These are phyloP conservation scores for Orestias chungarensis DNA, from an alignment of 2,797 vertebrate species.

Conservation along the genomic window DNA sequence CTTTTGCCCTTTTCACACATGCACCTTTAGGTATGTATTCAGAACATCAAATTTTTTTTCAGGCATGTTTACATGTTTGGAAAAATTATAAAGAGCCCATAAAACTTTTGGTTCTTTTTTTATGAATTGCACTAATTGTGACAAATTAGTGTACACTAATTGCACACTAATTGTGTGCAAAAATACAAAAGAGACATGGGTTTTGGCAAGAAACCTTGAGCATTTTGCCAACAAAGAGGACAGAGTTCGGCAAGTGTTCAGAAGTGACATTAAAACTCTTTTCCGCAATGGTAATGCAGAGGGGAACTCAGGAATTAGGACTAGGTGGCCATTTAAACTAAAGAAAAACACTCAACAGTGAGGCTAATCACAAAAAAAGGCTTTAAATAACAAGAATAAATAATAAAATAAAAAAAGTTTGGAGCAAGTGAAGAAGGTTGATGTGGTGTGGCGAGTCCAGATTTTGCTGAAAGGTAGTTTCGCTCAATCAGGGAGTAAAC, in stretches of 20 bases:
- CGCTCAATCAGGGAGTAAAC: background rate
- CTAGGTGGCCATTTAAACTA: background rate
- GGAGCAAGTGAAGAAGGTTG: too few relatives aligned
- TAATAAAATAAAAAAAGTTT: background rate
- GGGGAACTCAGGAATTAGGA: background rate
- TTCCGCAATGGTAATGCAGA: background rate
- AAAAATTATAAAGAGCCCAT: too few relatives aligned
- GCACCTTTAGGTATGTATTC: conserved; percentile 7
- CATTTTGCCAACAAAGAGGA: too few relatives aligned
- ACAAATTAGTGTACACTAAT: too few relatives aligned
- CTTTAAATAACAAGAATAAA: background rate
- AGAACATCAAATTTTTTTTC: background rate
- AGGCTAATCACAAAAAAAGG: background rate
- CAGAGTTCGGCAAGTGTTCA: background rate
- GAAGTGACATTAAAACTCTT: background rate
- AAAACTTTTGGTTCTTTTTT: too few relatives aligned
- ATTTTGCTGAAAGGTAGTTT: background rate
- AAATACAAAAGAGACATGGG: too few relatives aligned
- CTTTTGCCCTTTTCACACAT: conserved; percentile 61
- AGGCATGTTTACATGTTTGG: background rate
- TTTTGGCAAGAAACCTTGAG: too few relatives aligned
- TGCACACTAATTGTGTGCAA: too few relatives aligned
- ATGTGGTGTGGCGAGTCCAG: too few relatives aligned
- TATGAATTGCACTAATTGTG: background rate
- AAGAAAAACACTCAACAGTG: background rate